phyloP scores from a whole-genome alignment of 2,113 vertebrate species.

The Leptodactylus fuscus region DNA sequence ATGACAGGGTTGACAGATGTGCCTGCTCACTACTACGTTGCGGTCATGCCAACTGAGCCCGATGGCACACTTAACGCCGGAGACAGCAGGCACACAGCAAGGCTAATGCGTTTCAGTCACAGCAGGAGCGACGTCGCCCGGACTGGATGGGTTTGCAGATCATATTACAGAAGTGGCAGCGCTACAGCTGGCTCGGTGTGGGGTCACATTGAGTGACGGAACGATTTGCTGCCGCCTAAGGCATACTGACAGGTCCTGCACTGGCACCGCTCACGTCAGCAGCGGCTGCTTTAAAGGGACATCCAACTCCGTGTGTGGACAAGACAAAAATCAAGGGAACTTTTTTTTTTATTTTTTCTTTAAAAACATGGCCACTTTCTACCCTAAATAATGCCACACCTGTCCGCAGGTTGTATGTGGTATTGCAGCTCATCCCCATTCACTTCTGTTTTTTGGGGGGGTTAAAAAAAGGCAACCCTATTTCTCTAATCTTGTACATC shows the following conservation, averaged over 20 bases:
- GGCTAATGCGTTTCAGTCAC: background rate
- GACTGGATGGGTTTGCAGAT: background rate
- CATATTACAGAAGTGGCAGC: slow-evolving; percentile 31
- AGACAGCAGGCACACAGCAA: slow-evolving; percentile 4
- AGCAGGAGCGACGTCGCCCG: background rate
- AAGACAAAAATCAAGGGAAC: too few species aligned
- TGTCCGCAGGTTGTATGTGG: too few species aligned
- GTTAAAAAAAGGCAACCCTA: too few species aligned
- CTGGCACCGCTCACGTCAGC: background rate
- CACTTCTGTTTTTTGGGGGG: too few species aligned
- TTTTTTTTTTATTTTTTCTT: too few species aligned
- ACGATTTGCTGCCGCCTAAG: slow-evolving; percentile 22
- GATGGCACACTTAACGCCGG: background rate
- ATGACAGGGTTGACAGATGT: background rate
- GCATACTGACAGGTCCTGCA: slow-evolving; percentile 1
- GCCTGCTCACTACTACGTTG: background rate
- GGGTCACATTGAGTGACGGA: slow-evolving; percentile 43
- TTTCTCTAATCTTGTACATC: too few species aligned
- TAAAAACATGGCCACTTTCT: too few species aligned
- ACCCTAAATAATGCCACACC: too few species aligned
- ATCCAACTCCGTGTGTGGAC: too few species aligned
- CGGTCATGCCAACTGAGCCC: background rate
- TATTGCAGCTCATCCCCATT: too few species aligned
- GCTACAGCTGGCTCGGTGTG: slow-evolving; percentile 27
- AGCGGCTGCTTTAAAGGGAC: slow-evolving; percentile 1